Evolutionary conservation across 2,113 vertebrate species (phyloP).

Genomic region (Podarcis raffonei): DNA sequence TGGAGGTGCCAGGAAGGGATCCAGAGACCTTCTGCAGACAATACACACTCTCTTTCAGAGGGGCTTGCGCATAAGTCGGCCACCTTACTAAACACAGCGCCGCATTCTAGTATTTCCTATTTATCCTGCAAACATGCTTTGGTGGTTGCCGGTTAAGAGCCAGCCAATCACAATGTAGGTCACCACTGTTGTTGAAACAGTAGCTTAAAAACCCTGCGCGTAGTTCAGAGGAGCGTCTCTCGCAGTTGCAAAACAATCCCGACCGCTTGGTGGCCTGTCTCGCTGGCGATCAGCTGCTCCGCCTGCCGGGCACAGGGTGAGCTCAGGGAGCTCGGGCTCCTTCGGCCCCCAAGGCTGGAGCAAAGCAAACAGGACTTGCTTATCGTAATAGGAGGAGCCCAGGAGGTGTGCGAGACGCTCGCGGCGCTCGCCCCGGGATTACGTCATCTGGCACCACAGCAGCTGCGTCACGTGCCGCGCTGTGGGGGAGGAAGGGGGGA

Average conservation of each 20-base stretch:
- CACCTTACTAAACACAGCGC: background rate
- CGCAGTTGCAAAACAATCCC: background rate
- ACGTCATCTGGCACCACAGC: slow-evolving; percentile 20
- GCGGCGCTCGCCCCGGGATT: background rate
- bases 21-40: background rate
- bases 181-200: background rate
- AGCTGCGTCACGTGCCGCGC: slow-evolving; percentile 24
- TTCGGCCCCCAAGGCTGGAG: too few species aligned
- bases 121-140: background rate
- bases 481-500: background rate
- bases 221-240: background rate
- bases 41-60: background rate
- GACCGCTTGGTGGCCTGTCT: background rate
- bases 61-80: too few species aligned
- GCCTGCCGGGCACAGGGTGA: too few species aligned
- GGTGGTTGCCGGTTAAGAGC: background rate
- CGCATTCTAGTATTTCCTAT: background rate
- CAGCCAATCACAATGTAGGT: slow-evolving; percentile 5
- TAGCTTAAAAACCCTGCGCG: background rate
- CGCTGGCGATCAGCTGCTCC: background rate
- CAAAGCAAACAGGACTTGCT: background rate
- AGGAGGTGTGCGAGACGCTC: background rate
- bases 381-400: background rate
- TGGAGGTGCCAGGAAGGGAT: background rate
- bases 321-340: background rate